Evolutionary conservation across 1,140 invertebrate species (phyloP), one percentile per base, ranked within the genome.

Genomic region (Hyles euphorbiae): DNA sequence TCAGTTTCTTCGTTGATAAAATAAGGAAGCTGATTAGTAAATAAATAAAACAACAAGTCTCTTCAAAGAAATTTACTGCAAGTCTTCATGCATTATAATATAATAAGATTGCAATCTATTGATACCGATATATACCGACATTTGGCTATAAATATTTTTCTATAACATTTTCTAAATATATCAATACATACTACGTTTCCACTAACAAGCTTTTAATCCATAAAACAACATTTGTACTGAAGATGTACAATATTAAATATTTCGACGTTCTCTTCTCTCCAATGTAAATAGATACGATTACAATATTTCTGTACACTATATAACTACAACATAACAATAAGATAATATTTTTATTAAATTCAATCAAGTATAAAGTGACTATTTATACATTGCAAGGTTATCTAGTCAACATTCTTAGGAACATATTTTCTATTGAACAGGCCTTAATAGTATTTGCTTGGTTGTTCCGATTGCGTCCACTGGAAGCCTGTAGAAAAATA

Each of bases 401-500:
- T 33, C n/a, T 43, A 32, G 22, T 22, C 9, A 45, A 54, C 11
- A 33, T 33, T 51, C n/a, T 51, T 51, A 10, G 9, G 9, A 8
- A 54, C 22, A 43, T 54, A 43, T 1, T 5, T 44, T 8, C 12
- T 11, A 22, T 54, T 10, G 36, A 44, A 54, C 22, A 63, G 56
- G 34, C 56, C 47, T 67, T 76, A 74, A 57, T 57, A 78, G 62
- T 68, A 81, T 69, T 67, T 78, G 47, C 54, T 65, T 34, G 60
- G 32, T 53, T 76, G 72, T 49, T 60, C 55, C 10, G 72, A 64
- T 5, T 68, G 66, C 5, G 56, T 59, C 71, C 74, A 76, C 46
- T 69, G 67, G 64, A 74, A 74, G 59, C 73, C 78, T 81, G 76
- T 10, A 76, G 74, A 50, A 58, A 63, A 54, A 33, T 33, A 52